Conservation (phyloP, 2,888 invertebrate species). For the Ennomos erosarius region DNA sequence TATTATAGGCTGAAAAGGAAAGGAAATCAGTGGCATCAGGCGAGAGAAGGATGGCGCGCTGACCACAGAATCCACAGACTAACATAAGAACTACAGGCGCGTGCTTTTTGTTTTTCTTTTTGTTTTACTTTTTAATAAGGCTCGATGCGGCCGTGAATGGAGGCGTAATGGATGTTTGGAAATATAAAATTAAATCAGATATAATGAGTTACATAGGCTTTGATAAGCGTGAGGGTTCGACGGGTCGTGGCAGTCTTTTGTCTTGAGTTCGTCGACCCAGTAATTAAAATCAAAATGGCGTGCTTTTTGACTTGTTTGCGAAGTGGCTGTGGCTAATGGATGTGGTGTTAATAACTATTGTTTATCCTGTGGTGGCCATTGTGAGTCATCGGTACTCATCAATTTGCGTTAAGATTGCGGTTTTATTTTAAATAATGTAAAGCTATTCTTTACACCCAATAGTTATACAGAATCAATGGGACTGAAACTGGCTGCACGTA, state of each 20-base stretch:
- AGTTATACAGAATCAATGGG: too few species aligned
- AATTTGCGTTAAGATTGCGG: slow-evolving; percentile 6
- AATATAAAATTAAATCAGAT: slow-evolving; percentile 78
- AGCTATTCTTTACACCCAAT: too few species aligned
- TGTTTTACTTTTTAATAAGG: slow-evolving; percentile 51
- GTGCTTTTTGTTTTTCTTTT: slow-evolving; percentile 51
- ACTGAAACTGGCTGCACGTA: too few species aligned
- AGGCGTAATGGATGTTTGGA: slow-evolving; percentile 71
- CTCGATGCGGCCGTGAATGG: slow-evolving; percentile 68
- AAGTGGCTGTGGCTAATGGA: slow-evolving; percentile 32
- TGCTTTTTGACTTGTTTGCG: slow-evolving; percentile 53
- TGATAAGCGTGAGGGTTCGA: slow-evolving; percentile 58
- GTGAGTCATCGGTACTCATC: slow-evolving; percentile 22
- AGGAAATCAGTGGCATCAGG: slow-evolving; percentile 42
- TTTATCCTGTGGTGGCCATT: not conserved
- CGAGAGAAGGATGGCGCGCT: slow-evolving; percentile 54
- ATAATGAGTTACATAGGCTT: slow-evolving; percentile 76
- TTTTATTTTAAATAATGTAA: too few species aligned
- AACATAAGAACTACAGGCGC: slow-evolving; percentile 53
- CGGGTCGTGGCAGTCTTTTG: slow-evolving; percentile 65
- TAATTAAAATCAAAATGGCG: slow-evolving; percentile 75
- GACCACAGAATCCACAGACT: slow-evolving; percentile 64
- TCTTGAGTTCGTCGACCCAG: slow-evolving; percentile 65
- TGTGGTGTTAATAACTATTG: slow-evolving; percentile 4
- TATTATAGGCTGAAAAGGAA: slow-evolving; percentile 71